Evolutionary conservation across 1,140 invertebrate species (phyloP).

Genomic region (Tetramorium alpestre): DNA sequence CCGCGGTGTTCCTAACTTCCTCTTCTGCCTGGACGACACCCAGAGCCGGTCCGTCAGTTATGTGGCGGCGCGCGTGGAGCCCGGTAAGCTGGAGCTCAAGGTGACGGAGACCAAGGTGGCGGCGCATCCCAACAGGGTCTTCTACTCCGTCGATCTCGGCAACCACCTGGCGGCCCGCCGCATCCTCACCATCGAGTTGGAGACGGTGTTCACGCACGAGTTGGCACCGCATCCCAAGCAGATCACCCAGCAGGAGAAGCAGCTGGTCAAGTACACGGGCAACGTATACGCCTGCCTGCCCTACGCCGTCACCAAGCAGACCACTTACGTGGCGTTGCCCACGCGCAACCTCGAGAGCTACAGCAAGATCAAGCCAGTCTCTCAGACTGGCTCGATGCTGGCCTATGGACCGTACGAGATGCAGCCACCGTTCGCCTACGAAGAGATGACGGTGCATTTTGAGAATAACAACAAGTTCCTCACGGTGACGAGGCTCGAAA

Average conservation of each 20-base stretch:
- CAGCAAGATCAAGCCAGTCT: slow-evolving; percentile 94
- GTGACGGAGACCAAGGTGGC: slow-evolving; percentile 86
- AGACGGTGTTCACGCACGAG: slow-evolving; percentile 91
- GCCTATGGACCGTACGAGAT: slow-evolving; percentile 96
- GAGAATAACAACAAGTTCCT: slow-evolving; percentile 99
- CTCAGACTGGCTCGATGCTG: slow-evolving; percentile 92
- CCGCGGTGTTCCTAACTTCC: slow-evolving; percentile 88
- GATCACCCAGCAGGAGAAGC: slow-evolving; percentile 97
- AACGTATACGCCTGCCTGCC: slow-evolving; percentile 95
- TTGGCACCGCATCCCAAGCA: slow-evolving; percentile 93
- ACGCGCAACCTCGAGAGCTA: slow-evolving; percentile 94
- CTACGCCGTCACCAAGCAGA: slow-evolving; percentile 92
- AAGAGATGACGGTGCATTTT: slow-evolving; percentile 94
- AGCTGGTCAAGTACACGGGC: slow-evolving; percentile 94
- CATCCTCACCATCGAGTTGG: slow-evolving; percentile 89
- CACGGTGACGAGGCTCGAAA: slow-evolving; percentile 93
- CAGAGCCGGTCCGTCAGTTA: slow-evolving; percentile 90
- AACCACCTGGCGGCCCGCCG: slow-evolving; percentile 87
- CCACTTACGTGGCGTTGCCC: slow-evolving; percentile 92
- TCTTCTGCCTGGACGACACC: slow-evolving; percentile 90
- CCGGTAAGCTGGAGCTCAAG: slow-evolving; percentile 88
- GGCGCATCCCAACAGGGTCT: slow-evolving; percentile 84
- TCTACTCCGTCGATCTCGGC: slow-evolving; percentile 89
- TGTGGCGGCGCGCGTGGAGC: slow-evolving; percentile 89
- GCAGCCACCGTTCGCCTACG: slow-evolving; percentile 86